A percentile compares a stretch with the other conserved stretches of the same genome.
Conservation (phyloP, 2,113 vertebrate genomes). For the Piaya cayana region DNA sequence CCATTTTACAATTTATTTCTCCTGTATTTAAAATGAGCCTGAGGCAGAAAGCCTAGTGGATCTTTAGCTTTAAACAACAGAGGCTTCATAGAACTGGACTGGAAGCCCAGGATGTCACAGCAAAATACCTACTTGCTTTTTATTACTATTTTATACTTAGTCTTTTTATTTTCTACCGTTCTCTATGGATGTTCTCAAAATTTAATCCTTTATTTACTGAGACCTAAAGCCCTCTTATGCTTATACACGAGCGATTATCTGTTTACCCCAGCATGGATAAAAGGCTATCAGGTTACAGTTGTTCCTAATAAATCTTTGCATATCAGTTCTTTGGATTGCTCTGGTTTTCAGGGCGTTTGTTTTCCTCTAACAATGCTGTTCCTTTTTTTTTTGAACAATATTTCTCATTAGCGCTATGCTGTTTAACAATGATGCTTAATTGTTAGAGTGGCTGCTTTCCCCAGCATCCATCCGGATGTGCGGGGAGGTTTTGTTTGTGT, state of each 20-base stretch:
- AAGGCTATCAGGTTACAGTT: not conserved
- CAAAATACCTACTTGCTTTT: accelerated
- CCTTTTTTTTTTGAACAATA: not conserved
- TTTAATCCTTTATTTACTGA: not conserved
- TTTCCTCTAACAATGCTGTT: constrained; percentile 15
- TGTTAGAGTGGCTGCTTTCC: not conserved
- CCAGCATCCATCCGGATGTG: not conserved
- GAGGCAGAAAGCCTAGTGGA: not conserved
- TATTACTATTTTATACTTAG: too few species aligned
- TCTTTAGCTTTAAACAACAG: not conserved
- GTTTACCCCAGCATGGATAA: not conserved
- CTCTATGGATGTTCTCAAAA: not conserved
- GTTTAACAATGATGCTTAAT: constrained; percentile 9
- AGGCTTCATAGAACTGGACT: not conserved
- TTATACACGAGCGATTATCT: constrained; percentile 40
- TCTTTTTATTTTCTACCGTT: not conserved
- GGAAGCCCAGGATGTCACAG: not conserved
- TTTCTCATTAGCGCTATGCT: not conserved
- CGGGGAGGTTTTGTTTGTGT: not conserved
- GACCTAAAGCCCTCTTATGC: not conserved
- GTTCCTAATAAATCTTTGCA: not conserved
- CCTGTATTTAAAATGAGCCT: accelerated
- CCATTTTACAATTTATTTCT: not conserved
- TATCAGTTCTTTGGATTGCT: not conserved
- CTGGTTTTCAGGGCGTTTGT: not conserved